These are phyloP conservation scores for Acanthochromis polyacanthus DNA, from an alignment of 2,113 vertebrate genomes.

Conservation along the genomic window DNA sequence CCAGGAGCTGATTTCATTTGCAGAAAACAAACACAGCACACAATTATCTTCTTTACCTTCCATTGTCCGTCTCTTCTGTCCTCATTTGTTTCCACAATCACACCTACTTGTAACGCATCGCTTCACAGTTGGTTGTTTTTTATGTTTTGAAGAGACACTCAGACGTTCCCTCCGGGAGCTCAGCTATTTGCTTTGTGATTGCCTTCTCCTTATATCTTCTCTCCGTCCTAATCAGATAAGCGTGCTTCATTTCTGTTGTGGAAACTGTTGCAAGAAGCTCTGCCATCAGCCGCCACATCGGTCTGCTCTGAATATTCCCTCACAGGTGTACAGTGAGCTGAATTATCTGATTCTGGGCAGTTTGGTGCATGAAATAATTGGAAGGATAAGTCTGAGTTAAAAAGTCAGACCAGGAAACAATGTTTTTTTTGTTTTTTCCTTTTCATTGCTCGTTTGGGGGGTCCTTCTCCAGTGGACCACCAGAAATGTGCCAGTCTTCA, in stretches of 20 bases:
- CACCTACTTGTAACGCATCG: conserved; percentile 16
- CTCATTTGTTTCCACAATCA: conserved; percentile 28
- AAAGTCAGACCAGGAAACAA: not conserved
- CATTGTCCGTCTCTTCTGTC: not conserved
- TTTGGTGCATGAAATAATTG: not conserved
- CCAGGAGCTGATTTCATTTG: not conserved
- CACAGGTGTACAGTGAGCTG: not conserved
- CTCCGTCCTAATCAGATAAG: conserved; percentile 24
- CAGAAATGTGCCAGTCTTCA: not conserved
- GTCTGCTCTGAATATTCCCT: conserved; percentile 1
- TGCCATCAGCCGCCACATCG: not conserved
- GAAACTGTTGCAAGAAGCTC: not conserved
- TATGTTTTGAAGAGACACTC: conserved; percentile 5
- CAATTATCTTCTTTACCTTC: not conserved
- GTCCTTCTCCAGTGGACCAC: not conserved
- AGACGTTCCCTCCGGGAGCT: conserved; percentile 25
- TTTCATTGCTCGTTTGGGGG: too few species aligned
- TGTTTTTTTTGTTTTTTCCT: not conserved
- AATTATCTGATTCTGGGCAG: not conserved
- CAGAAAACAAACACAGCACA: not conserved
- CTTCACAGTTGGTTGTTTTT: not conserved
- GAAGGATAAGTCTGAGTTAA: not conserved
- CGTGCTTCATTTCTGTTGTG: conserved; percentile 27
- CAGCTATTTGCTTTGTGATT: conserved; percentile 27
- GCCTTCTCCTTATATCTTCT: conserved; percentile 12